Evolutionary conservation across 2,113 vertebrate genomes (phyloP), one percentile per base, ranked within the genome.

Genomic region (Actinemys pallida): DNA sequence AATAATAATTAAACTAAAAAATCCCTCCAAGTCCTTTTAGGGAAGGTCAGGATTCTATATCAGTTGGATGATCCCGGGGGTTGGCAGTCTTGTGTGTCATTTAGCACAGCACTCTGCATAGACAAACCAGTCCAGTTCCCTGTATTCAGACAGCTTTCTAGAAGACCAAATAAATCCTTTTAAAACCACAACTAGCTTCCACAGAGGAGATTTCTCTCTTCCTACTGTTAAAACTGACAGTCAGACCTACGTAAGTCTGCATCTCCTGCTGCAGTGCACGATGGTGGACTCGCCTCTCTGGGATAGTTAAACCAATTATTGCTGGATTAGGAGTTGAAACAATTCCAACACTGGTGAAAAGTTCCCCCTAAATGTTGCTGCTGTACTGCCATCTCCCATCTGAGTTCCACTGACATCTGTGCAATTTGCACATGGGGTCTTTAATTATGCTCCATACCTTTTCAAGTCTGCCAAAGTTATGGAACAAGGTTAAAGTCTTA

Each of bases 251-350:
- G 24, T 83, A 83, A 90, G 87, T 83, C 57, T 65, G 56, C 65
- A 87, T 54, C 78, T 90, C 75, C 57, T 75, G 29, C 45, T 91
- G 79, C 72, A 79, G 81, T 81, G 83, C 79, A 69, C 85, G 53
- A 56, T 82, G 87, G 87, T 87, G 94, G 81, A 31, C 92, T 94
- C 42, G 80, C 80, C 52, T 83, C 56, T 89, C 56, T 31, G 86
- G 86, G 45, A 75, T 81, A 80, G 88, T 53, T 65, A 76, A 79
- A 56, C 81, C 53, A 72, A 79, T 90, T 90, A 75, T 69, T n/a
- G 65, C 35, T n/a, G 35, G 35, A 45, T 31, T 50, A 45, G 24
- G 25, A n/a, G 35, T 84, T 69, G 10, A 69, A 29, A 84, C 59
- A 31, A 22, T 85, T 88, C 86, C 82, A 86, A 54, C 59, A 39